Evolutionary conservation across 2,113 vertebrate species (phyloP).

Genomic region (Notechis scutatus): DNA sequence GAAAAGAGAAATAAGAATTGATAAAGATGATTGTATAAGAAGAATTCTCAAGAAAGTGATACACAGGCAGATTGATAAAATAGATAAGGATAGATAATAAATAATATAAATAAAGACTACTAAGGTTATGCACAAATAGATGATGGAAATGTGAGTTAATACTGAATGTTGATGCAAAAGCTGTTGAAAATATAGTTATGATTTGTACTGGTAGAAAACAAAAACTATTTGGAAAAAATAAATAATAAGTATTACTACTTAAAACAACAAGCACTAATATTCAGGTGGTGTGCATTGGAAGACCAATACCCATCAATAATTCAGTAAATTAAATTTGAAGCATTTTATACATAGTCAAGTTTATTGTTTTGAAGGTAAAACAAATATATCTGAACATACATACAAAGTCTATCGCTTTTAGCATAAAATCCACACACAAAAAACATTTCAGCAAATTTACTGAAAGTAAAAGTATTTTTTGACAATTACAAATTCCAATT

Average conservation of each 20-base stretch:
- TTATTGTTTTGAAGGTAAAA: conserved; percentile 65
- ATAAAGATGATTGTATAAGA: too few relatives aligned
- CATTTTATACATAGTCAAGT: conserved; percentile 49
- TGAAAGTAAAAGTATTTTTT: not conserved
- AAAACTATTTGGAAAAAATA: too few relatives aligned
- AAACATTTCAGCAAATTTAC: conserved; percentile 29
- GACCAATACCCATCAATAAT: not conserved
- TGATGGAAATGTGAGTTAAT: too few relatives aligned
- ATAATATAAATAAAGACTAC: too few relatives aligned
- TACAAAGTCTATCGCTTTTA: conserved; percentile 54
- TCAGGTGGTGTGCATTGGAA: not conserved
- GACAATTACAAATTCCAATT: conserved; percentile 12
- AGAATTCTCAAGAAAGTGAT: too few relatives aligned
- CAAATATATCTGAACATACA: conserved; percentile 41
- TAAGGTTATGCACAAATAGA: too few relatives aligned
- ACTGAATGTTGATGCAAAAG: too few relatives aligned
- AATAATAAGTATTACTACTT: not conserved
- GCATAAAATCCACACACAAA: conserved; percentile 44
- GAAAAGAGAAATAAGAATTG: too few relatives aligned
- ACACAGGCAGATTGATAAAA: too few relatives aligned
- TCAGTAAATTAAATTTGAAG: conserved; percentile 32
- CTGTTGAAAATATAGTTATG: too few relatives aligned
- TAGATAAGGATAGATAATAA: too few relatives aligned
- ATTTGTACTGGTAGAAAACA: too few relatives aligned
- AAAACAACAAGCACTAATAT: not conserved